Evolutionary conservation across 1,140 invertebrate genomes (phyloP), one percentile per base, ranked within the genome.

Genomic region (Steinernema khuongi): DNA sequence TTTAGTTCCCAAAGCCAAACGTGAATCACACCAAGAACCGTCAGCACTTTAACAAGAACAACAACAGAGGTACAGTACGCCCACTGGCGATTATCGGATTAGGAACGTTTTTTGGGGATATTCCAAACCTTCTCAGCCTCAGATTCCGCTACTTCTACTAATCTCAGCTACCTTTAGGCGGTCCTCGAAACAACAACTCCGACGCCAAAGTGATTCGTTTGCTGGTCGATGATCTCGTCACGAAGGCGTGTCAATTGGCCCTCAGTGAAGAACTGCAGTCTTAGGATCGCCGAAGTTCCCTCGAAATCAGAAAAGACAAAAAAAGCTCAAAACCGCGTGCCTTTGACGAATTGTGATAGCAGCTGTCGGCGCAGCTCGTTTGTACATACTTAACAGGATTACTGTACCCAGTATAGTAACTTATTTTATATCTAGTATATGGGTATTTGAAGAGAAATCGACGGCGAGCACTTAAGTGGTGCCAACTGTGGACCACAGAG

Each of bases 31-130:
- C 7, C 50, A 60, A 60, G 26, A 60, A 4, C 14, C 50, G 50
- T 22, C 50, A 7, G 50, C 14, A 17, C 50, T n/a, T n/a, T 22
- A 60, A 60, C 50, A 11, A 22, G 50, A 60, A 17, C 50, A 60
- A 60, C 50, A 60, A 60, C 50, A 11, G 50, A 60, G 50, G 50
- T 60, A 60, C 50, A 4, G 50, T 60, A 60, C 50, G 4, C 19
- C n/a, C n/a, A n/a, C 7, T 41, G 36, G 36, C 36, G 36, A n/a
- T 41, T 11, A 41, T 41, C 50, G n/a, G n/a, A n/a, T n/a, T n/a
- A n/a, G n/a, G n/a, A n/a, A n/a, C n/a, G n/a, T n/a, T n/a, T n/a
- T n/a, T n/a, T n/a, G n/a, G n/a, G n/a, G n/a, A n/a, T n/a, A n/a
- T n/a, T n/a, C n/a, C n/a, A n/a, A n/a, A n/a, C n/a, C n/a, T n/a